Evolutionary conservation across 1,140 invertebrate genomes (phyloP), one percentile per base, ranked within the genome.

Genomic region (Heterodera carotae): DNA sequence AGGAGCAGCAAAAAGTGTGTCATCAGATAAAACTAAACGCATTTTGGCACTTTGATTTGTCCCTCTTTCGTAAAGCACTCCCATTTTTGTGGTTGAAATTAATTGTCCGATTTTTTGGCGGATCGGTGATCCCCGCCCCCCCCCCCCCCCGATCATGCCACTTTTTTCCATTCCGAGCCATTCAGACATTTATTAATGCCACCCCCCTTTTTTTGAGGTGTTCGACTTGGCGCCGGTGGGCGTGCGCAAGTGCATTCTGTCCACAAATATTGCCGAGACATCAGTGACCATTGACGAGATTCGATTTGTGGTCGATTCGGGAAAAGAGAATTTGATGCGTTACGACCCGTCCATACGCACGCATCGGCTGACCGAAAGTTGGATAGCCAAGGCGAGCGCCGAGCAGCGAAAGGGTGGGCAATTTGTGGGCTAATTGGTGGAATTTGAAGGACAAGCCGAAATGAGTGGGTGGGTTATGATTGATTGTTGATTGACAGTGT

Each of bases 221-320:
- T 99, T 99, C 89, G 94, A 97, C 85, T 94, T 95, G 88, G 91
- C 95, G n/a, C 96, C 95, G 27, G 93, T 95, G 77, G 94, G 95
- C 33, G 91, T 95, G 1, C 90, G 97, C 78, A 99, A 99, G 89
- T 98, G 96, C 88, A 96, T 99, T 78, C 92, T 99, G 2, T 95
- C 95, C 1, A 99, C 97, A n/a, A 99, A 99, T 86, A 98, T 99
- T 76, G 96, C 97, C 0, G 97, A 99, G 90, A 99, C 97, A 0
- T 98, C 96, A 6, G 93, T 99, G 5, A 99, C 97, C 0, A 98
- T 99, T 76, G 97, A 99, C 89, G 97, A 96, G 5, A 93, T 99
- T 77, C 90, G 96, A 86, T 99, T 99, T 90, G 96, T 99, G 2
- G 91, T 95, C 7, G 97, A 99, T 89, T 97, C 95, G 18, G 90